Percentiles rank a stretch among this genome's conserved stretches.
Evolutionary conservation across 2,797 vertebrate genomes (phyloP).

Genomic region (Phaenicophaeus curvirostris): DNA sequence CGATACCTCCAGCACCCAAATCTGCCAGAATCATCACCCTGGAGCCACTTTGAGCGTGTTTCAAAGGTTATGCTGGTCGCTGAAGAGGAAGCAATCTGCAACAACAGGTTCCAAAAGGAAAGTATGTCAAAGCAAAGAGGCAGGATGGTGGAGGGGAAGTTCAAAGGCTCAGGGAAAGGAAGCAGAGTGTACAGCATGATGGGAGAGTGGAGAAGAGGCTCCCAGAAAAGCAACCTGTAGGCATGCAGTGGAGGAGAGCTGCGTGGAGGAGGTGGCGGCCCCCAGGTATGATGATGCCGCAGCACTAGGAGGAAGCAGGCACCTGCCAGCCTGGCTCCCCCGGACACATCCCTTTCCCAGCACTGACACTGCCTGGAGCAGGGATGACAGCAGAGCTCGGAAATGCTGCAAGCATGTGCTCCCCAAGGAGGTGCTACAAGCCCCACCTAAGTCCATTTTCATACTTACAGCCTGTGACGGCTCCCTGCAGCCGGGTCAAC

Average conservation of each 20-base stretch:
- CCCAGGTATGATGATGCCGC: not conserved
- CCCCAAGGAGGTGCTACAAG: not conserved
- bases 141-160: not conserved
- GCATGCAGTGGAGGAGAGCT: not conserved
- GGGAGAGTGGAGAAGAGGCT: not conserved
- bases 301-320: not conserved
- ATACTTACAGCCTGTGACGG: not conserved
- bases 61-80: not conserved
- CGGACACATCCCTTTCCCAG: fast-evolving
- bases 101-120: not conserved
- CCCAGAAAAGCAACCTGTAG: not conserved
- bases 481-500: fast-evolving
- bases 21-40: not conserved
- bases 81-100: not conserved
- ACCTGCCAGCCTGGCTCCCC: not conserved
- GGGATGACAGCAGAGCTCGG: not conserved
- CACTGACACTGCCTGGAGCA: fast-evolving
- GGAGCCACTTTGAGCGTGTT: fast-evolving
- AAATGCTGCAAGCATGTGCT: fast-evolving
- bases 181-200: fast-evolving
- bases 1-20: not conserved
- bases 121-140: not conserved
- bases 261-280: not conserved
- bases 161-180: not conserved
- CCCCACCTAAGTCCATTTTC: not conserved